Evolutionary conservation across 2,113 vertebrate species (phyloP).

Genomic region (Orthonyx spaldingii): DNA sequence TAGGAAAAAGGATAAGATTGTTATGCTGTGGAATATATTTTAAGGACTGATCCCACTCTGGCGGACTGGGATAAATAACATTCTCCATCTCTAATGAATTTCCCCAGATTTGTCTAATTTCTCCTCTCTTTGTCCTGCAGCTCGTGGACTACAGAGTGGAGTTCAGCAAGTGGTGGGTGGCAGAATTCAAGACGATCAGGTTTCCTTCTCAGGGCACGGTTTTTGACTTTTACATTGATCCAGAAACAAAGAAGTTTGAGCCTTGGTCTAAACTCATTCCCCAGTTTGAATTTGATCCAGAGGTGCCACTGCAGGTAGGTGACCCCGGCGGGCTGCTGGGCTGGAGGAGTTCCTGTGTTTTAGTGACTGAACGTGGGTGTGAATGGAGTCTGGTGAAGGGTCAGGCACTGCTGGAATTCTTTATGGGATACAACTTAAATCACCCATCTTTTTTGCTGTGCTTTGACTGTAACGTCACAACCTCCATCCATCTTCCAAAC

Average conservation of each 20-base stretch:
- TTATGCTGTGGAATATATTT: not conserved
- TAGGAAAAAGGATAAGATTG: not conserved
- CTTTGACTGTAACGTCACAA: not conserved
- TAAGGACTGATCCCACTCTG: not conserved
- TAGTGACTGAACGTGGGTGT: rapidly evolving
- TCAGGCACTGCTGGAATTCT: not conserved
- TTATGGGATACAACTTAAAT: not conserved
- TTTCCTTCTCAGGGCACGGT: slow-evolving; percentile 93
- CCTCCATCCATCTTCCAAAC: not conserved
- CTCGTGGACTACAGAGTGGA: slow-evolving; percentile 88
- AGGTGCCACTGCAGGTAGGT: slow-evolving; percentile 87
- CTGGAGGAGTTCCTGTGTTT: not conserved
- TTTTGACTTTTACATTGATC: slow-evolving; percentile 94
- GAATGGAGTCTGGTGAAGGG: not conserved
- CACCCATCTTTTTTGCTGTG: not conserved
- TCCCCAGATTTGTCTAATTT: not conserved
- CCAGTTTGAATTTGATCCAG: slow-evolving; percentile 85
- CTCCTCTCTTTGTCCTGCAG: slow-evolving; percentile 61
- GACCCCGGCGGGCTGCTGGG: not conserved
- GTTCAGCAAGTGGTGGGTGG: slow-evolving; percentile 98
- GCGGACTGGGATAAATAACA: not conserved
- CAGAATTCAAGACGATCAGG: slow-evolving; percentile 93
- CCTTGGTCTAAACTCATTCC: slow-evolving; percentile 92
- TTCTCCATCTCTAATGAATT: not conserved
- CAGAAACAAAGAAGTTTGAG: slow-evolving; percentile 90